A percentile compares a stretch with the other conserved stretches of the same genome.
Conservation (phyloP, 2,888 invertebrate species). For the Amphipyra berbera region DNA sequence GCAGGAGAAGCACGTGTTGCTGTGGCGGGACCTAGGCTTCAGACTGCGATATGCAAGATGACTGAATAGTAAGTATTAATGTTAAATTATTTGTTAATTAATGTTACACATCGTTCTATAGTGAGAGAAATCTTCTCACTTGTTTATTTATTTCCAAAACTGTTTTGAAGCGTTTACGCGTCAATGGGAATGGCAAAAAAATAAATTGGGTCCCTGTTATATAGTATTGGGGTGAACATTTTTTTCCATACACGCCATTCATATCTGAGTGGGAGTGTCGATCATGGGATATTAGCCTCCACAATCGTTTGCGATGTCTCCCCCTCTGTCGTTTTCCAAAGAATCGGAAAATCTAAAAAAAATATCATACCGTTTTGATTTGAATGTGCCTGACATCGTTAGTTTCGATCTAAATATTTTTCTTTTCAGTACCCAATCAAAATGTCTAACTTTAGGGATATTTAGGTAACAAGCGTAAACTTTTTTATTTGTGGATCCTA, state of each 20-base stretch:
- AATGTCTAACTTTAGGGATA: conserved; percentile 26
- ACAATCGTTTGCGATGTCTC: conserved; percentile 45
- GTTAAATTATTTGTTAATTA: conserved; percentile 1
- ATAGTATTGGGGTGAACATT: conserved; percentile 43
- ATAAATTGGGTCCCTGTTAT: conserved; percentile 50
- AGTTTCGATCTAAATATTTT: conserved; percentile 26
- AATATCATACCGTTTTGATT: conserved; percentile 30
- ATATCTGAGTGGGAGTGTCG: conserved; percentile 50
- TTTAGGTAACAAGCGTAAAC: conserved; percentile 41
- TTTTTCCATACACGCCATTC: conserved; percentile 46
- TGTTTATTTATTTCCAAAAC: conserved; percentile 19
- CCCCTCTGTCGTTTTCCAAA: conserved; percentile 41
- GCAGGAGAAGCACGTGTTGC: no score
- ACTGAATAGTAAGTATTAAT: no score
- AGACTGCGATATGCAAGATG: no score
- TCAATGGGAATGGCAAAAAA: conserved; percentile 43
- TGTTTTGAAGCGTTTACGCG: conserved; percentile 13
- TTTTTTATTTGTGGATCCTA: conserved; percentile 45
- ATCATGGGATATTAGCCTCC: conserved; percentile 55
- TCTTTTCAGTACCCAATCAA: conserved; percentile 12
- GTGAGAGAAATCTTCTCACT: conserved; percentile 8
- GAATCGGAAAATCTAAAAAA: conserved; percentile 41
- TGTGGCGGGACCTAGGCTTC: no score
- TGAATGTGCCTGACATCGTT: conserved; percentile 25
- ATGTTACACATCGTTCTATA: conserved; percentile 15